These are phyloP conservation scores for Trinectes maculatus DNA, from an alignment of 2,113 vertebrate genomes.

Conservation along the genomic window DNA sequence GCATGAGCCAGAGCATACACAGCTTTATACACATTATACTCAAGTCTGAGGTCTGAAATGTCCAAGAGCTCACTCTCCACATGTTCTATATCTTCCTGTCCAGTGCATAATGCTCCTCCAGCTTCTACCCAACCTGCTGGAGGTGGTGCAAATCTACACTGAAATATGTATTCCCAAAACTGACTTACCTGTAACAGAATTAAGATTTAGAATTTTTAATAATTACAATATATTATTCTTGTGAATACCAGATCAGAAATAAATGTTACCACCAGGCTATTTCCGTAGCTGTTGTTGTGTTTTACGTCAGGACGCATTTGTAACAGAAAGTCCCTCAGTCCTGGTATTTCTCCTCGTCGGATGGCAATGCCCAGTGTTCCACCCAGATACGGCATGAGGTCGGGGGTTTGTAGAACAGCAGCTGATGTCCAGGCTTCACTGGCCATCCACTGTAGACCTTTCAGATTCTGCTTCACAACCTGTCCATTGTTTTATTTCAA, in stretches of 20 bases:
- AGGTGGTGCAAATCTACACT: conserved; percentile 62
- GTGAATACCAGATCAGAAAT: background rate
- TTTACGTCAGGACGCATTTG: conserved; percentile 34
- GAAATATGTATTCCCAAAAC: conserved; percentile 77
- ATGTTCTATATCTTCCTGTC: conserved; percentile 56
- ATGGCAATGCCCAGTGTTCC: conserved; percentile 72
- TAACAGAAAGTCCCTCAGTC: conserved; percentile 51
- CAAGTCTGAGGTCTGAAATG: conserved; percentile 46
- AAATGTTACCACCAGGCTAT: conserved; percentile 40
- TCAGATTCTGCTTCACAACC: conserved; percentile 71
- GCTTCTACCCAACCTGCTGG: background rate
- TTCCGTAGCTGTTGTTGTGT: conserved; percentile 9
- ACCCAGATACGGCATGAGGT: conserved; percentile 57
- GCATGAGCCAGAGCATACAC: conserved; percentile 64
- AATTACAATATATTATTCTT: background rate
- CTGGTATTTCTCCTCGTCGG: conserved; percentile 68
- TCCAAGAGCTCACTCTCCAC: conserved; percentile 51
- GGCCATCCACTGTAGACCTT: conserved; percentile 77
- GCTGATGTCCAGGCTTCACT: conserved; percentile 65
- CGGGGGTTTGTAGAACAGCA: conserved; percentile 43
- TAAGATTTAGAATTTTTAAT: background rate
- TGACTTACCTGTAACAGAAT: conserved; percentile 39
- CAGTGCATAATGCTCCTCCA: conserved; percentile 52
- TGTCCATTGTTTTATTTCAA: conserved; percentile 6
- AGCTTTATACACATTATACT: conserved; percentile 10